These are phyloP conservation scores for Cerastis leucographa DNA, from an alignment of 2,888 invertebrate species.

Conservation along the genomic window DNA sequence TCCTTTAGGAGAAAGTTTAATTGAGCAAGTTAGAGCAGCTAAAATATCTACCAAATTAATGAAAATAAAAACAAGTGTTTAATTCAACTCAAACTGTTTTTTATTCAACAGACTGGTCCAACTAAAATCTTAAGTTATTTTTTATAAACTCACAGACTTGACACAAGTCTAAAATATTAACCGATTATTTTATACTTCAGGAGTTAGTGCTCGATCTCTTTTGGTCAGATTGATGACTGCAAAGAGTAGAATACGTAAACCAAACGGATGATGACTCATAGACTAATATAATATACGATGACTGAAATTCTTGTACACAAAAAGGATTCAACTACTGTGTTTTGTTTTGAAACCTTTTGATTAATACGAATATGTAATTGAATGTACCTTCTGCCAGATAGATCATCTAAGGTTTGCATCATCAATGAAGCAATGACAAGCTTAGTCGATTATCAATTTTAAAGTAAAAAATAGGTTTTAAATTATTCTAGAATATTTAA, in stretches of 20 bases:
- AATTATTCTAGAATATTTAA: too few relatives aligned
- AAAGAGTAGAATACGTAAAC: too few relatives aligned
- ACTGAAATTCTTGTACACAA: neutral
- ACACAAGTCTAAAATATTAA: neutral
- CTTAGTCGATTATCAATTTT: neutral
- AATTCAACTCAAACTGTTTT: neutral
- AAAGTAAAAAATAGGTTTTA: neutral
- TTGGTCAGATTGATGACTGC: neutral
- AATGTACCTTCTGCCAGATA: neutral
- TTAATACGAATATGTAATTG: too few relatives aligned
- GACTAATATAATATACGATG: too few relatives aligned
- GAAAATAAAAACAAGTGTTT: slow-evolving; percentile 78
- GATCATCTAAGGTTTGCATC: neutral
- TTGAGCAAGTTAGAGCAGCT: slow-evolving; percentile 89
- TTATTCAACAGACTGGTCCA: neutral
- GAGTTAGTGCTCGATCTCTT: neutral
- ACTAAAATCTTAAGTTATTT: neutral
- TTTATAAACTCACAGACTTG: too few relatives aligned
- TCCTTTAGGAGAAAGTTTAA: slow-evolving; percentile 92
- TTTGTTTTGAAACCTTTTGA: neutral
- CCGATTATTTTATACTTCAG: neutral
- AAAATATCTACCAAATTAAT: slow-evolving; percentile 87
- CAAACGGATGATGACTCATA: too few relatives aligned
- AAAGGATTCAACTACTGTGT: neutral
- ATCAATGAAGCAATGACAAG: too few relatives aligned